These are phyloP conservation scores for Trogon surrucura DNA, from an alignment of 2,113 vertebrate species.

Conservation along the genomic window DNA sequence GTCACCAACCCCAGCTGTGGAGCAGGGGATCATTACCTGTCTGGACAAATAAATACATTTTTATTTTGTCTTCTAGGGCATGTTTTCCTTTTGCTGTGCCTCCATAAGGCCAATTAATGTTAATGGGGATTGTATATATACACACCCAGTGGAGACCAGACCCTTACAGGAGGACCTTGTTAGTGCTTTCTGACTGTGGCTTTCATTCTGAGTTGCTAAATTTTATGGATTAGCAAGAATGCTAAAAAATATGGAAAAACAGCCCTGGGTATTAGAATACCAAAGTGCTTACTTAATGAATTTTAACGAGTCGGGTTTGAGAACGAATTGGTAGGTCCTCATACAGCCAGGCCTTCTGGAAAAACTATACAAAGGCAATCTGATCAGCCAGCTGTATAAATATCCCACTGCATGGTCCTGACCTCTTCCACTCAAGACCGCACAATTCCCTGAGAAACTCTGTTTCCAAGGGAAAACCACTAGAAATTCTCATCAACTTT, in stretches of 20 bases:
- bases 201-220: not conserved
- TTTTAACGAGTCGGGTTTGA: not conserved
- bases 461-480: not conserved
- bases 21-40: not conserved
- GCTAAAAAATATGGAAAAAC: not conserved
- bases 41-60: conserved; percentile 20
- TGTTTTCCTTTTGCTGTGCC: not conserved
- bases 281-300: not conserved
- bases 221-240: not conserved
- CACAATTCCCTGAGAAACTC: not conserved
- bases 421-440: not conserved
- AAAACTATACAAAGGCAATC: not conserved
- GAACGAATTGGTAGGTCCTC: not conserved
- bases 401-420: not conserved
- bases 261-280: not conserved
- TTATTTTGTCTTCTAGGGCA: not conserved
- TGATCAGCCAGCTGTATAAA: conserved; percentile 33
- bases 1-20: not conserved
- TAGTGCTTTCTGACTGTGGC: not conserved
- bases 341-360: not conserved
- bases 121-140: not conserved
- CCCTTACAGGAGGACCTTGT: not conserved
- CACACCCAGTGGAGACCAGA: not conserved
- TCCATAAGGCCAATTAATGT: not conserved
- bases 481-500: not conserved